Percentiles rank a stretch among this genome's conserved stretches.
phyloP scores from a whole-genome alignment of 2,888 invertebrate genomes.

The Heliconius erato region DNA sequence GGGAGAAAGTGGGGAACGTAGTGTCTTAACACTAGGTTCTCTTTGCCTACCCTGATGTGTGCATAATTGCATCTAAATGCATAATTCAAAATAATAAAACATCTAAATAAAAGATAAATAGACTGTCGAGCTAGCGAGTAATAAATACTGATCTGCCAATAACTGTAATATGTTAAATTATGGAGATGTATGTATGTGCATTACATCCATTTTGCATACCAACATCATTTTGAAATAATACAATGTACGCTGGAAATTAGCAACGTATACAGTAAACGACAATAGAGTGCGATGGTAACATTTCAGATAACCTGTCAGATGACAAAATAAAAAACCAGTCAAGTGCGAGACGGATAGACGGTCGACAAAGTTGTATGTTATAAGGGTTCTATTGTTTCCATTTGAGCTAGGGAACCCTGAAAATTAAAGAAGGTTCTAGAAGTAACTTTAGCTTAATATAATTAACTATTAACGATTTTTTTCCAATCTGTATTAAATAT shows the following conservation, averaged over 20 bases:
- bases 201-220: background rate
- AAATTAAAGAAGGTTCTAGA: background rate
- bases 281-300: background rate
- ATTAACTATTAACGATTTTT: background rate
- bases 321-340: background rate
- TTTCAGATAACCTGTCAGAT: background rate
- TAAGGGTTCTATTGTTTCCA: background rate
- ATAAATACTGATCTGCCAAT: no score
- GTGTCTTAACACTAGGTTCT: no score
- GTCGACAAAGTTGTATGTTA: background rate
- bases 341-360: no score
- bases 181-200: background rate
- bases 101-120: no score
- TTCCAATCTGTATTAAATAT: background rate
- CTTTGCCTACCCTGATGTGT: no score
- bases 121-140: no score
- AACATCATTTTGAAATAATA: conserved; percentile 1
- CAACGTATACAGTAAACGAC: background rate
- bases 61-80: no score
- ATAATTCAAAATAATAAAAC: no score
- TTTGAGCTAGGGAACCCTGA: no score
- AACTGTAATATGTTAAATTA: background rate
- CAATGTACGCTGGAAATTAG: background rate
- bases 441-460: background rate
- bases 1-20: no score